Evolutionary conservation across 2,888 invertebrate species (phyloP).

Genomic region (Stenichneumon culpator): DNA sequence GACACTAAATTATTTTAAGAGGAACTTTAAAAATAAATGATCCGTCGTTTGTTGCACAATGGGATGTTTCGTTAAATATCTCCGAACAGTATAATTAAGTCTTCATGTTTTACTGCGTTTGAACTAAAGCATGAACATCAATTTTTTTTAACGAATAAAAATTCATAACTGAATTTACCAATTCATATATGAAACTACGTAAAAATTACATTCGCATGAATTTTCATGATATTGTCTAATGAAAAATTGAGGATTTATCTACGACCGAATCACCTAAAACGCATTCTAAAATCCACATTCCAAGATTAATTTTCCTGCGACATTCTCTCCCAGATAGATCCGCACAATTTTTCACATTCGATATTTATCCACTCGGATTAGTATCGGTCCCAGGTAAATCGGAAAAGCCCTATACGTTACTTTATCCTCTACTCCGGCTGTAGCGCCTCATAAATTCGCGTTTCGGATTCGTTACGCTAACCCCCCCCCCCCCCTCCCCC

Average conservation of each 20-base stretch:
- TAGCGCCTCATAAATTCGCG: constrained; percentile 75
- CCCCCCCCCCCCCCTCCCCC: constrained; percentile 18
- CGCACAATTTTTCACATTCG: constrained; percentile 4
- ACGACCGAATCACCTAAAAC: too few species aligned
- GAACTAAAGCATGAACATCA: too few species aligned
- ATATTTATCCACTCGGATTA: constrained; percentile 62
- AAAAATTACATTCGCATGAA: too few species aligned
- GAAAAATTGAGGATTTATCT: too few species aligned
- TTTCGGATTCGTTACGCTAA: constrained; percentile 77
- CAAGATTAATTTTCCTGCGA: background rate
- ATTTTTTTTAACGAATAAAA: too few species aligned
- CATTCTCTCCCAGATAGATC: background rate
- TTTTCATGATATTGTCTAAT: too few species aligned
- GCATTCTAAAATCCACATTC: background rate
- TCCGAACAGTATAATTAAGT: background rate
- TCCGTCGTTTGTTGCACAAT: background rate
- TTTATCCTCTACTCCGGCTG: constrained; percentile 44
- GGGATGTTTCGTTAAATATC: background rate
- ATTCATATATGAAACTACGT: too few species aligned
- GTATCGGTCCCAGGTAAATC: constrained; percentile 38
- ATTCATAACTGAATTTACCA: too few species aligned
- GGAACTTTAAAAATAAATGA: background rate
- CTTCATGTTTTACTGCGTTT: too few species aligned
- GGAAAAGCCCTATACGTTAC: constrained; percentile 33
- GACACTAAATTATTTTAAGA: background rate